Evolutionary conservation across 2,797 vertebrate species (phyloP), one percentile per base, ranked within the genome.

Genomic region (Florisuga fusca): DNA sequence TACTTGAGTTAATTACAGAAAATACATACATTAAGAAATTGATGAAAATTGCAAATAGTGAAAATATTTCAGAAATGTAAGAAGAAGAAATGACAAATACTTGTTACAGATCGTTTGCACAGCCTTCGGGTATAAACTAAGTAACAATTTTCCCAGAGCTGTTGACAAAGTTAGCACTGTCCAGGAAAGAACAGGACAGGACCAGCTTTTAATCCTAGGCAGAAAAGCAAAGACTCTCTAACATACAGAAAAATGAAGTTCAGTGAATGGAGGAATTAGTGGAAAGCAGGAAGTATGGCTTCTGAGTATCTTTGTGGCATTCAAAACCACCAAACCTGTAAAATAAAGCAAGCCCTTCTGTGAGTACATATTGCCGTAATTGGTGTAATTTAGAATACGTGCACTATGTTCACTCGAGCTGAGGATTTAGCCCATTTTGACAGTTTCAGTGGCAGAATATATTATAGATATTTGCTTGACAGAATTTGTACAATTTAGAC

Each of bases 1-100:
- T 94, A 90, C 77, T 96, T 79, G 84, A 92, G 34, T 78, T 96
- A 95, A 84, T 94, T 94, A 90, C 53, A 94, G 85, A 94, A 96
- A 93, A 96, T 87, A 88, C 25, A 74, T 88, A 72, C 78, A 95
- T 94, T 73, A 82, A 92, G 53, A 93, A 95, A 95, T 88, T 82
- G 53, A 59, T 84, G 90, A 88, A 93, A 88, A 91, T 50, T 91
- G 36, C 36, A 88, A 96, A 90, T 82, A 90, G 55, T 90, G 34
- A 76, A 91, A 91, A 71, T 84, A 93, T 88, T 91, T 90, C 38
- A 87, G 83, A 73, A 84, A 45, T 22, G n/a, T 36, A 38, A 63
- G 64, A 36, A 76, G 36, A 69, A 67, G 48, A 76, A 86, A 54
- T 71, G 25, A 74, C 79, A 91, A 63, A 18, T 34, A 51, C 69